phyloP scores from a whole-genome alignment of 2,888 invertebrate genomes.

The Brassicogethes aeneus region DNA sequence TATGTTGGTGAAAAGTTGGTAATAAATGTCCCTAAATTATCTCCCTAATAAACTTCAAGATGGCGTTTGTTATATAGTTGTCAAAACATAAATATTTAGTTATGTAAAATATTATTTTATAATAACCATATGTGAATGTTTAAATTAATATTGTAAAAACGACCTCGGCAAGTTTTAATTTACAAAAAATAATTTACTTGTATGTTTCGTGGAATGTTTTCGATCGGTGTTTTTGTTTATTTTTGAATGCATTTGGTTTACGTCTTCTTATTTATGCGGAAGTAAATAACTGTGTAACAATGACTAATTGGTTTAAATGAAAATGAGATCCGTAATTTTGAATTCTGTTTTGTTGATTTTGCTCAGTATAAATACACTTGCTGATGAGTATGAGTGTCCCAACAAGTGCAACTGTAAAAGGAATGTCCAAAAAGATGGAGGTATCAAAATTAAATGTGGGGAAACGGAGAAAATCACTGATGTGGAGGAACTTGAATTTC shows the following conservation, averaged over 20 bases:
- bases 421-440: conserved; percentile 43
- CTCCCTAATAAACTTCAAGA: not conserved
- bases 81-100: not conserved
- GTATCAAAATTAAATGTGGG: conserved; percentile 54
- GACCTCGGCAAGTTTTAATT: too few relatives aligned
- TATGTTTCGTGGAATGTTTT: not conserved
- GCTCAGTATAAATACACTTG: conserved; percentile 6
- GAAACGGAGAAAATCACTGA: conserved; percentile 50
- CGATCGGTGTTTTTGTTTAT: not conserved
- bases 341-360: conserved; percentile 9
- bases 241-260: not conserved
- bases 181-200: too few relatives aligned
- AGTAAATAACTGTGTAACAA: not conserved
- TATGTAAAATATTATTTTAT: not conserved
- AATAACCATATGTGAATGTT: not conserved
- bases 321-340: conserved; percentile 1
- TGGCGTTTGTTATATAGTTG: conserved; percentile 3
- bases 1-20: not conserved
- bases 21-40: conserved; percentile 1
- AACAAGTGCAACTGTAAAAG: conserved; percentile 47
- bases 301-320: not conserved
- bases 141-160: too few relatives aligned
- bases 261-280: not conserved
- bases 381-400: conserved; percentile 19
- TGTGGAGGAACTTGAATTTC: conserved; percentile 53